Evolutionary conservation across 2,888 invertebrate species (phyloP), one percentile per base, ranked within the genome.

Genomic region (Caenorhabditis afra): DNA sequence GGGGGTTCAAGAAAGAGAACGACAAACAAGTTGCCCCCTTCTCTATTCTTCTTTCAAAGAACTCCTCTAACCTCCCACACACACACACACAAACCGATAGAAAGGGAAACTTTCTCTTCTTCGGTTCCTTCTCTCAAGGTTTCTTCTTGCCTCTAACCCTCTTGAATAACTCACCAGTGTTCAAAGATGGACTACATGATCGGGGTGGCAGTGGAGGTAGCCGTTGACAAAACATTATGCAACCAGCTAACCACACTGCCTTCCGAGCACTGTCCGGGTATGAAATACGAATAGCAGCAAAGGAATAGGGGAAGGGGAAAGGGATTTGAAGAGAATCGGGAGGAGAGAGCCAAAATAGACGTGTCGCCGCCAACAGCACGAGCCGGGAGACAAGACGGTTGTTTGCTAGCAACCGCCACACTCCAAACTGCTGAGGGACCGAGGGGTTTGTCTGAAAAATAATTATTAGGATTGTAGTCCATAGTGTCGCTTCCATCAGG

Each of bases 181-280:
- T 66, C 66, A 76, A 61, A 64, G 67, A 70, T 66, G 78, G 62
- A 66, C 61, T 29, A 55, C 44, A 57, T 61, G 75, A 45, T 74
- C 79, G 76, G 81, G 82, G 65, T 70, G 85, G 85, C 84, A 85
- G 83, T 85, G 85, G 65, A 79, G 84, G 78, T 81, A 85, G 85
- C 85, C 82, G 85, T 84, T 85, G 85, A 55, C 81, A 65, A 57
- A 1, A 8, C 16, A 47, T 14, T 23, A 76, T 67, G 81, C 85
- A 85, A 85, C 85, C 85, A 85, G 85, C 85, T 85, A 85, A 85
- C 84, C 84, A 85, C 85, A 85, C 85, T 85, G 85, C 85, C 85
- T 81, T 73, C 44, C 79, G 74, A 78, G 52, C 78, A 71, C 35
- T 18, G 61, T 68, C 62, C 68, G 2, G 22, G 39, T 35, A 18